Percentiles rank a stretch among this genome's conserved stretches.
Conservation (phyloP, 2,113 vertebrate genomes). For the Macquaria australasica region DNA sequence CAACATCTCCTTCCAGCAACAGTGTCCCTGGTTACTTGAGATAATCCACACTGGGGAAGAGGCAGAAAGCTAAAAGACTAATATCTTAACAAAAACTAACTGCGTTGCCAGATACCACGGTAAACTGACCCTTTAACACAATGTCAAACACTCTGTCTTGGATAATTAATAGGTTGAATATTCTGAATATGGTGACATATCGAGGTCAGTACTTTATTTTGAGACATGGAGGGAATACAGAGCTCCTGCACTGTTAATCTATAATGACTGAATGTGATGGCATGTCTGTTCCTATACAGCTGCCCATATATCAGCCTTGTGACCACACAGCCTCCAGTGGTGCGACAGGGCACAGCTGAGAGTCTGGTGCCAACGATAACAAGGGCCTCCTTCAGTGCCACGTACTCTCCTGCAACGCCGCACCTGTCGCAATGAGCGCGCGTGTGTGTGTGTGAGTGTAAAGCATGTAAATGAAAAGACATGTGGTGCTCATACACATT, state of each 20-base stretch:
- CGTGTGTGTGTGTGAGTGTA: background rate
- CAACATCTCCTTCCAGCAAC: conserved; percentile 30
- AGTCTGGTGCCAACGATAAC: conserved; percentile 64
- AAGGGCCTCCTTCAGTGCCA: conserved; percentile 57
- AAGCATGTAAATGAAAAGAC: conserved; percentile 61
- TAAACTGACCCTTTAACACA: background rate
- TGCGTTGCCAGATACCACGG: background rate
- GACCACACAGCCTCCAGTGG: conserved; percentile 63
- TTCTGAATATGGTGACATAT: conserved; percentile 34
- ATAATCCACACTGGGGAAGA: conserved; percentile 31
- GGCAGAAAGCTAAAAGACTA: background rate
- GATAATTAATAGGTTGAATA: conserved; percentile 14
- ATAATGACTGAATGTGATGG: conserved; percentile 46
- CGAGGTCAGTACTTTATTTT: conserved; percentile 21
- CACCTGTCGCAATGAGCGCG: conserved; percentile 69
- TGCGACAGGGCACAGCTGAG: conserved; percentile 59
- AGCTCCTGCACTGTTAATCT: conserved; percentile 16
- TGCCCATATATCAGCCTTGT: conserved; percentile 64
- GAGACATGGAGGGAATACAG: conserved; percentile 39
- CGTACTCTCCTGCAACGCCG: conserved; percentile 36
- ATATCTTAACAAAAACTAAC: conserved; percentile 11
- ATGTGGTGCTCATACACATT: conserved; percentile 71
- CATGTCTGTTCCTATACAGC: conserved; percentile 50
- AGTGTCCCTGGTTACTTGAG: conserved; percentile 6
- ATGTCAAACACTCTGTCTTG: background rate